Percentiles rank a stretch among this genome's conserved stretches.
Evolutionary conservation across 2,113 vertebrate genomes (phyloP).

Genomic region (Campylomormyrus numenius): DNA sequence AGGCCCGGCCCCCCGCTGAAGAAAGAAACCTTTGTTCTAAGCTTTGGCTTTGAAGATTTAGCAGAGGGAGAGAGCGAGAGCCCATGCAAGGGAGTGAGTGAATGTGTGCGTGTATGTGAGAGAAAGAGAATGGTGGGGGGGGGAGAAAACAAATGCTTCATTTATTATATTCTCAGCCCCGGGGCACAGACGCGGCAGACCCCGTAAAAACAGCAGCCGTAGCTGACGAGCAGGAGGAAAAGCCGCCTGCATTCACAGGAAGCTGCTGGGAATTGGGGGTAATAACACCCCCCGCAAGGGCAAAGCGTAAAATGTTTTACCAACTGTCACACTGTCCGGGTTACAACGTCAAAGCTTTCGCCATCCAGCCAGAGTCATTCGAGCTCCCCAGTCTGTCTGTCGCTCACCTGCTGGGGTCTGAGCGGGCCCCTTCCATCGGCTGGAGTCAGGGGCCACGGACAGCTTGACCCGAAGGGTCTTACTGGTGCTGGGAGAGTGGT

Average conservation of each 20-base stretch:
- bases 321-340: neutral
- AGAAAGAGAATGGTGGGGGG: slow-evolving; percentile 35
- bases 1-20: slow-evolving; percentile 53
- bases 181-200: slow-evolving; percentile 38
- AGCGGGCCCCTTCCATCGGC: slow-evolving; percentile 74
- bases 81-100: slow-evolving; percentile 35
- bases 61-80: slow-evolving; percentile 43
- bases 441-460: slow-evolving; percentile 85
- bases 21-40: slow-evolving; percentile 69
- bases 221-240: slow-evolving; percentile 43
- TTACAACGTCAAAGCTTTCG: neutral
- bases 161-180: slow-evolving; percentile 67
- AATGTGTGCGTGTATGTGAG: slow-evolving; percentile 34
- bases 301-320: neutral
- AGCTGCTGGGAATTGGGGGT: neutral
- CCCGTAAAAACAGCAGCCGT: slow-evolving; percentile 43
- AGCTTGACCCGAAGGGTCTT: slow-evolving; percentile 93
- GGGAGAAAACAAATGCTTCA: slow-evolving; percentile 51
- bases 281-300: neutral
- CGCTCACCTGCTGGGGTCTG: slow-evolving; percentile 69
- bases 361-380: neutral
- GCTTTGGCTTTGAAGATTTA: slow-evolving; percentile 68
- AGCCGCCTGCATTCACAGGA: slow-evolving; percentile 52
- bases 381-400: slow-evolving; percentile 22
- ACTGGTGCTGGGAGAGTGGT: slow-evolving; percentile 90